Base-by-base conservation (phyloP, 2,113 vertebrate species). In the Cyanoderma ruficeps region DNA sequence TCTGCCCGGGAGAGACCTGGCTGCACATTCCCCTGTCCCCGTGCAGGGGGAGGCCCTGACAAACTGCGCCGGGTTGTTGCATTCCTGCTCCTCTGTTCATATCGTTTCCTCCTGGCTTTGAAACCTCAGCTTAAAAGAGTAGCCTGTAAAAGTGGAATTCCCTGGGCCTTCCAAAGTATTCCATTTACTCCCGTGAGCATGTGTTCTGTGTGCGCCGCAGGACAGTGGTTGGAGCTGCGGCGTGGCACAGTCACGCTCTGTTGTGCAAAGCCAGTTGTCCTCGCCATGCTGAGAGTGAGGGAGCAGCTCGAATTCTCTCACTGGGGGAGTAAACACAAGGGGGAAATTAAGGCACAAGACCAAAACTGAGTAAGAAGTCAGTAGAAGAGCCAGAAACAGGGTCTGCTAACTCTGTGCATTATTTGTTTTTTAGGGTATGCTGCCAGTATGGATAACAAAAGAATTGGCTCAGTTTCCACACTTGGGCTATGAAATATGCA, bases 171-270 rank as follows among this genome's bases (percentile, higher is more conserved):
- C 67, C 9, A 0, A 15, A 56, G 22, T 1, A 1, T 37, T 65
- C 41, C 33, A 1, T 15, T 35, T 44, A 3, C 9, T 44, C 0
- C 55, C 6, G 4, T 7, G 64, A 28, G 7, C 35, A 0, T 2
- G 56, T 7, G 3, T 8, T 21, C 10, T 15, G 53, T 11, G 0
- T 9, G 13, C 47, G 17, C 6, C 24, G 0, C 55, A 2, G 74
- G 9, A 1, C 3, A 0, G 55, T 0, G 79, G 6, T 6, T 28
- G 30, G 7, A 2, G 0, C 55, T 4, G 0, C 2, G 0, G n/a
- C 0, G 3, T 7, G 64, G 67, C 83, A 17, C 55, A 2, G 53
- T 1, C 16, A 18, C 28, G 0, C 56, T 4, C 4, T 4, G 27
- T 3, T 23, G 75, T 28, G 84, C 87, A 35, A 10, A n/a, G n/a